These are phyloP conservation scores for Aquatica leii DNA, from an alignment of 2,888 invertebrate genomes.

Conservation along the genomic window DNA sequence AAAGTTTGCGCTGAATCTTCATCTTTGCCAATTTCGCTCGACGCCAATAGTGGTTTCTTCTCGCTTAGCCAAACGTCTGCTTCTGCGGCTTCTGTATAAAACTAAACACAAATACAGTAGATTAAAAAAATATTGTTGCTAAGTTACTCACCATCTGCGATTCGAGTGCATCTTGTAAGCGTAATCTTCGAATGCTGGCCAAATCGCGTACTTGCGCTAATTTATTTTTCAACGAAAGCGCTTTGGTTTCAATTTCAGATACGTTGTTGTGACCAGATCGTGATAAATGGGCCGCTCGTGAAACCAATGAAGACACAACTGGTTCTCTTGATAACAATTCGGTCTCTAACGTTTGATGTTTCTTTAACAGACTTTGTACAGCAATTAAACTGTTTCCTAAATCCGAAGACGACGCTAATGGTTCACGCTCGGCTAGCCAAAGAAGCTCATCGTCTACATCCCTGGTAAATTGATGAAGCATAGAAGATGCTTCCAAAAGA, in stretches of 20 bases:
- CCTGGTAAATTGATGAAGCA: constrained; percentile 87
- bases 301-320: constrained; percentile 75
- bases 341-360: constrained; percentile 90
- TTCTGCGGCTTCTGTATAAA: constrained; percentile 89
- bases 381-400: constrained; percentile 69
- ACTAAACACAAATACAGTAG: constrained; percentile 62
- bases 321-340: constrained; percentile 90
- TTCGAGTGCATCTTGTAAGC: constrained; percentile 83
- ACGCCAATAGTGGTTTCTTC: constrained; percentile 77
- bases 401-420: constrained; percentile 74
- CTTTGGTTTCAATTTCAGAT: constrained; percentile 73
- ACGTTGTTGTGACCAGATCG: constrained; percentile 87
- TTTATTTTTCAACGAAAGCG: constrained; percentile 74
- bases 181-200: constrained; percentile 73
- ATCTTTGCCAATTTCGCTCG: constrained; percentile 87
- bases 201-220: constrained; percentile 75
- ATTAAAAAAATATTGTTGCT: neutral
- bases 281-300: constrained; percentile 80
- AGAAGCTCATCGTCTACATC: constrained; percentile 93
- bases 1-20: constrained; percentile 89
- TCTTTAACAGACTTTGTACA: constrained; percentile 91
- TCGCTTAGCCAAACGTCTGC: constrained; percentile 93
- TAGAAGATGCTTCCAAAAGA: constrained; percentile 88
- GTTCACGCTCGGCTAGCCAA: constrained; percentile 86
- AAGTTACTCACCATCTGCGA: constrained; percentile 73